These are phyloP conservation scores for Oncopodura yosiiana DNA, from an alignment of 1,140 invertebrate species.

Conservation along the genomic window DNA sequence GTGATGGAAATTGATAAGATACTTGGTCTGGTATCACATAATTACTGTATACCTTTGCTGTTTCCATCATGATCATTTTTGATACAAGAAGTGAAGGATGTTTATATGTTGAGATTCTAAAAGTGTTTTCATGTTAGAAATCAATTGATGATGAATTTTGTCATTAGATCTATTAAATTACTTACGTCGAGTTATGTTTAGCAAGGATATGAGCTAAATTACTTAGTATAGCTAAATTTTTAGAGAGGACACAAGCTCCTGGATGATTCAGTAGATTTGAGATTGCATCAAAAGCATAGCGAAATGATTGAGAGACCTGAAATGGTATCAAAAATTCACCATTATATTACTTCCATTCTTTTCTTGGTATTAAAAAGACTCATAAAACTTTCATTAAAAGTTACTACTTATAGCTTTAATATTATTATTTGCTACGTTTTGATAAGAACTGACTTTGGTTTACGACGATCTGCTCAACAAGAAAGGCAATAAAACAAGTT, in stretches of 20 bases:
- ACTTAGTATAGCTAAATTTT: constrained; percentile 7
- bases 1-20: too few species aligned
- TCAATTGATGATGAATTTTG: too few species aligned
- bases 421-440: too few species aligned
- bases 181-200: constrained; percentile 16
- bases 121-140: too few species aligned
- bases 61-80: too few species aligned
- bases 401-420: not conserved
- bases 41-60: too few species aligned
- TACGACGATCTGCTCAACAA: too few species aligned
- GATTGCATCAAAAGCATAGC: constrained; percentile 10
- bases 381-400: not conserved
- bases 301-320: constrained; percentile 15
- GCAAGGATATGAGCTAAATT: constrained; percentile 6
- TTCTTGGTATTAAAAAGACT: too few species aligned
- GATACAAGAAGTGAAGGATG: too few species aligned
- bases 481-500: not conserved
- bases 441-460: too few species aligned
- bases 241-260: constrained; percentile 17
- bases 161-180: not conserved
- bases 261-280: constrained; percentile 12
- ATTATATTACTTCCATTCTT: not conserved
- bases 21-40: too few species aligned
- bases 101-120: too few species aligned
- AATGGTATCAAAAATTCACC: not conserved